Evolutionary conservation across 2,113 vertebrate species (phyloP), one percentile per base, ranked within the genome.

Genomic region (Lampris megalopsis): DNA sequence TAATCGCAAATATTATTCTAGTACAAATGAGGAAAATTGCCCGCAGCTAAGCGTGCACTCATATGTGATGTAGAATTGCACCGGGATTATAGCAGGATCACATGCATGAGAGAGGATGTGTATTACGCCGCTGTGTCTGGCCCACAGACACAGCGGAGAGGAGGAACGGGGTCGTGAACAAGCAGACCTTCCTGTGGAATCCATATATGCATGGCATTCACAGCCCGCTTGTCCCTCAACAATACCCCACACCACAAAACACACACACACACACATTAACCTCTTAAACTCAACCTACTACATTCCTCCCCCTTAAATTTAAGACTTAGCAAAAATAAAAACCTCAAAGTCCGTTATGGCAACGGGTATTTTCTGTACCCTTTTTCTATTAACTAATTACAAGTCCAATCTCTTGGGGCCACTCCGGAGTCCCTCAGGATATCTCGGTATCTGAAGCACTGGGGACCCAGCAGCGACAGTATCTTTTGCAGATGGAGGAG

Each of bases 261-360:
- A 47, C 53, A 41, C 57, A 69, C 58, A 73, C 48, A 70, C 11
- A 72, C 63, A 68, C 60, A 50, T 48, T 54, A 70, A 40, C 75
- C 77, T 78, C 88, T 81, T 73, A 83, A 85, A 79, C 80, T 79
- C 52, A 60, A 72, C 40, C 59, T 63, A 45, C 42, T 24, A 24
- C 24, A 24, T 24, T 24, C 24, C 24, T 24, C 24, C 24, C 24
- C 24, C 24, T 24, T 24, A 24, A 24, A 24, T 24, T 24, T 24
- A 24, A 24, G 24, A 24, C 24, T 24, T 24, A 24, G 24, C 24
- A 24, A 24, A 24, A 24, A 24, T 24, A 24, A 24, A 24, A 24
- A 24, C 24, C 24, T 24, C 24, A 24, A 24, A 24, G 24, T 24
- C 24, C 24, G 24, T 0, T 24, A 24, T 24, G 24, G 24, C 24